These are phyloP conservation scores for Morinoia aosen DNA, from an alignment of 2,888 invertebrate genomes.

Conservation along the genomic window DNA sequence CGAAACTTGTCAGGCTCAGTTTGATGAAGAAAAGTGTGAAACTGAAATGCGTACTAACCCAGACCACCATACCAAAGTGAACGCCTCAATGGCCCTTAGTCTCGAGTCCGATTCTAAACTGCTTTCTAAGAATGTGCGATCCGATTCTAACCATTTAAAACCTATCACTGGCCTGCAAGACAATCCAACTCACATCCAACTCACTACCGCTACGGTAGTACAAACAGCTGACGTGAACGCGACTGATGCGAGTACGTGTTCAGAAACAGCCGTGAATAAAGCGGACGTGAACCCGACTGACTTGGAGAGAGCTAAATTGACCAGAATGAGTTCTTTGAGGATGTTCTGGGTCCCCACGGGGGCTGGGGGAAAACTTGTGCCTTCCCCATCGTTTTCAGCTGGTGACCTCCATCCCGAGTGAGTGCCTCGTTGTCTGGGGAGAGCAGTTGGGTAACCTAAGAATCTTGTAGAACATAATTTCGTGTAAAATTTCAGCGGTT, in stretches of 20 bases:
- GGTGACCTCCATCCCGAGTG: conserved; percentile 14
- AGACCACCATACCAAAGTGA: too few species aligned
- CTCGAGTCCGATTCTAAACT: too few species aligned
- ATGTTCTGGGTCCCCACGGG: neutral
- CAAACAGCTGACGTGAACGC: neutral
- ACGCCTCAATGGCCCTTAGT: too few species aligned
- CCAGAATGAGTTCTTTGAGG: conserved; percentile 32
- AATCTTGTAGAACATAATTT: neutral
- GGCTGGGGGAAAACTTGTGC: neutral
- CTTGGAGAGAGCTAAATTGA: conserved; percentile 21
- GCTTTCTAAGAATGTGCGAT: too few species aligned
- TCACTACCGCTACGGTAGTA: too few species aligned
- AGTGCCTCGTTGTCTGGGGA: conserved; percentile 8
- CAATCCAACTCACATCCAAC: too few species aligned
- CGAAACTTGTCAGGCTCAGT: too few species aligned
- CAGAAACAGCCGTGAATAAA: neutral
- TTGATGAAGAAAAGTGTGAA: too few species aligned
- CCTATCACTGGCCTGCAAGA: too few species aligned
- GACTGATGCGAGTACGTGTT: neutral
- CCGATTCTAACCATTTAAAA: too few species aligned
- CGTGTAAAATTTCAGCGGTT: too few species aligned
- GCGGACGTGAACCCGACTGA: neutral
- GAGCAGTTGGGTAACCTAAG: neutral
- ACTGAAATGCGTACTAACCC: too few species aligned
- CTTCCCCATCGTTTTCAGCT: neutral